A percentile compares a stretch with the other conserved stretches of the same genome.
Evolutionary conservation across 2,888 invertebrate genomes (phyloP).

Genomic region (Chaetoderma sp.): DNA sequence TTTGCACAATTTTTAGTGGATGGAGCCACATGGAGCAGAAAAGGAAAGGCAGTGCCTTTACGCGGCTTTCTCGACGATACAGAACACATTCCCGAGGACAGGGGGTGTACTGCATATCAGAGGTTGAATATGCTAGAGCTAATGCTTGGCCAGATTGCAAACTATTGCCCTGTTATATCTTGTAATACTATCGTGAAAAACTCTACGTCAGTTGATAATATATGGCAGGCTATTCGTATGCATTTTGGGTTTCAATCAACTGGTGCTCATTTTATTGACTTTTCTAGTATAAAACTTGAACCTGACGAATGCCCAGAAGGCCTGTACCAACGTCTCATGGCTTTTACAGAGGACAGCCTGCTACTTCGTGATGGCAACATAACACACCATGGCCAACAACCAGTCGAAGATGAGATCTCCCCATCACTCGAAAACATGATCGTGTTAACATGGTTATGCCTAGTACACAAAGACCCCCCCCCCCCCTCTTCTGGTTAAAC

Average conservation of each 20-base stretch:
- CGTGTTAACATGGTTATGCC: constrained; percentile 19
- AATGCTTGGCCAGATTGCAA: constrained; percentile 37
- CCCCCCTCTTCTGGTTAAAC: constrained; percentile 14
- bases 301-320: constrained; percentile 35
- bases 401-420: constrained; percentile 19
- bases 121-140: constrained; percentile 29
- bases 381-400: constrained; percentile 30
- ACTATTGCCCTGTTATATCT: constrained; percentile 31
- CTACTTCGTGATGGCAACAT: constrained; percentile 23
- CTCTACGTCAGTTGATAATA: constrained; percentile 24
- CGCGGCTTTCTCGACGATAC: constrained; percentile 27
- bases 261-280: constrained; percentile 33
- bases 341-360: constrained; percentile 36
- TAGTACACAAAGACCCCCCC: constrained; percentile 19
- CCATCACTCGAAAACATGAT: constrained; percentile 25
- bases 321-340: constrained; percentile 32
- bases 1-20: constrained; percentile 21
- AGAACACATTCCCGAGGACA: neutral
- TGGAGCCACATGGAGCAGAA: constrained; percentile 33
- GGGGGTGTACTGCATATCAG: constrained; percentile 25
- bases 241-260: constrained; percentile 37
- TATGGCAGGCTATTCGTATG: constrained; percentile 32
- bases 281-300: constrained; percentile 26
- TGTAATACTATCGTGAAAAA: constrained; percentile 32
- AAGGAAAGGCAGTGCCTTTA: constrained; percentile 15